Conservation (phyloP, 1,140 invertebrate species). For the Drosophila mauritiana region DNA sequence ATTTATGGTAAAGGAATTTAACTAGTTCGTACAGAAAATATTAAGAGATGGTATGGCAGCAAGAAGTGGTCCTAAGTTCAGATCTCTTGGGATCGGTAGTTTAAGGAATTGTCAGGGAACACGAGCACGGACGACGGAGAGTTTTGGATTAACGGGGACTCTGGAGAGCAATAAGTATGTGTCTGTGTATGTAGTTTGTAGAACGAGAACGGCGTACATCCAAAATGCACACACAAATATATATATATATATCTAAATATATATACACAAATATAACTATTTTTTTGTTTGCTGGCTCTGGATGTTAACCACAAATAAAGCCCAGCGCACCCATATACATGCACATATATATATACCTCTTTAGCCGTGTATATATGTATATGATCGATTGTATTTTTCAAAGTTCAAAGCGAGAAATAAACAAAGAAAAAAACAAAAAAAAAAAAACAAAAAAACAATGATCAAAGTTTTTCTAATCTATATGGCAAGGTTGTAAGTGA, state of each 20-base stretch:
- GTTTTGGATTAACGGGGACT: constrained; percentile 7
- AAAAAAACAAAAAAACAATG: constrained; percentile 9
- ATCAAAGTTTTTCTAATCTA: not conserved
- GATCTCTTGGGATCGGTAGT: constrained; percentile 13
- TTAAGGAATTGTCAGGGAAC: constrained; percentile 82
- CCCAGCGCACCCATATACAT: constrained; percentile 33
- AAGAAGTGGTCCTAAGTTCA: not conserved
- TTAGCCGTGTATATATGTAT: constrained; percentile 49
- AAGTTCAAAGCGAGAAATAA: constrained; percentile 63
- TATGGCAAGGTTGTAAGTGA: constrained; percentile 14
- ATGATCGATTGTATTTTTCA: constrained; percentile 68
- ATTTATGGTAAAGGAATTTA: constrained; percentile 71
- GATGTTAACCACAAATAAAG: constrained; percentile 30
- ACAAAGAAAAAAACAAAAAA: constrained; percentile 4
- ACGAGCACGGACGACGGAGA: constrained; percentile 22
- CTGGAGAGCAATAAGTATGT: constrained; percentile 62
- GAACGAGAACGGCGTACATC: constrained; percentile 7
- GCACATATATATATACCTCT: constrained; percentile 18
- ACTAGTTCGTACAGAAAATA: constrained; percentile 48
- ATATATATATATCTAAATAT: constrained; percentile 33
- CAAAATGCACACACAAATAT: constrained; percentile 30
- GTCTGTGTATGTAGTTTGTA: constrained; percentile 35
- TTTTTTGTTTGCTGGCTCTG: constrained; percentile 49
- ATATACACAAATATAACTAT: constrained; percentile 33
- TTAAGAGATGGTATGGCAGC: constrained; percentile 1